A percentile compares a stretch with the other conserved stretches of the same genome.
These are phyloP conservation scores for Lagria hirta DNA, from an alignment of 2,888 invertebrate genomes.

Conservation along the genomic window DNA sequence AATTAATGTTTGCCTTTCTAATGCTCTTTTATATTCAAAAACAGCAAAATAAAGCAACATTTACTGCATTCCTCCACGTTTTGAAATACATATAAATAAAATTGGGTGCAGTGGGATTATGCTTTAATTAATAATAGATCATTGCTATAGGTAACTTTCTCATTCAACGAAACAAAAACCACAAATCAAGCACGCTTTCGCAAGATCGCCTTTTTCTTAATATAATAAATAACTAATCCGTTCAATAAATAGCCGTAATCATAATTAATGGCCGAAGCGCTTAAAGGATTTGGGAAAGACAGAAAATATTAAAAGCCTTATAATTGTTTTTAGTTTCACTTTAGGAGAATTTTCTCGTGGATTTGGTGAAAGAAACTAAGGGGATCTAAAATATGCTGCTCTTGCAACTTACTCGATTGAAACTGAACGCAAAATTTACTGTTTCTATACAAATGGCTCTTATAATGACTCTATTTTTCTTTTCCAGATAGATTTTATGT, in stretches of 20 bases:
- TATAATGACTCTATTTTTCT: constrained; percentile 34
- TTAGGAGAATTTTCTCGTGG: constrained; percentile 21
- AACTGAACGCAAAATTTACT: constrained; percentile 31
- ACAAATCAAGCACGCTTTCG: constrained; percentile 19
- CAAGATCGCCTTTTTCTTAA: constrained; percentile 17
- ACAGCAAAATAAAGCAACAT: too few relatives aligned
- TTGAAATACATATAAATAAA: constrained; percentile 17
- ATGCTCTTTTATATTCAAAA: too few relatives aligned
- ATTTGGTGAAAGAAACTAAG: constrained; percentile 23
- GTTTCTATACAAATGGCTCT: constrained; percentile 30
- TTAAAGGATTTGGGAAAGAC: constrained; percentile 14
- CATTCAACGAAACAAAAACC: constrained; percentile 19
- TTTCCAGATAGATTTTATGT: constrained; percentile 30
- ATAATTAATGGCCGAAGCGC: constrained; percentile 12
- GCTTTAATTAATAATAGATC: constrained; percentile 25
- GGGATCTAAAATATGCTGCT: constrained; percentile 30
- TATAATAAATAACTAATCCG: constrained; percentile 14
- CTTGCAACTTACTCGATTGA: constrained; percentile 24
- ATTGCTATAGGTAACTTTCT: constrained; percentile 7
- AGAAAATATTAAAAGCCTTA: constrained; percentile 6
- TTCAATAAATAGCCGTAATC: constrained; percentile 10
- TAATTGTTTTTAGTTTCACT: constrained; percentile 22
- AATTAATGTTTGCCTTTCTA: constrained; percentile 11
- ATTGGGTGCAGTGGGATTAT: constrained; percentile 23
- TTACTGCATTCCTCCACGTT: too few relatives aligned